A percentile compares a stretch with the other conserved stretches of the same genome.
Evolutionary conservation across 2,797 vertebrate species (phyloP).

Genomic region (Poecile montanus): DNA sequence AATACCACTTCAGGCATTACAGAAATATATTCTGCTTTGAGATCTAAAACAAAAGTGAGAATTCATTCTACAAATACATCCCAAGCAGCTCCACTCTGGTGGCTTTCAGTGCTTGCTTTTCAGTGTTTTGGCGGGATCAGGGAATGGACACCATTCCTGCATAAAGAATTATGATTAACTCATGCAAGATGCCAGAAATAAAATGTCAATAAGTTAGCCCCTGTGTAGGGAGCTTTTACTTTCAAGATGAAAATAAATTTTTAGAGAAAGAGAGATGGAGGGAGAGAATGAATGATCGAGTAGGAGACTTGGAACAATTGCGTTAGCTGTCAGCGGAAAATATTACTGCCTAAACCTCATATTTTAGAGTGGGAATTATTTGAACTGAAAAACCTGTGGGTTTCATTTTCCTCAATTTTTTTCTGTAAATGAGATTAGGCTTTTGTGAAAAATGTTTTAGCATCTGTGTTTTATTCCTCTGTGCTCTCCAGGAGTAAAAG

Average conservation of each 20-base stretch:
- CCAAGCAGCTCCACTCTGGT: not conserved
- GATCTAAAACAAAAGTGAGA: not conserved
- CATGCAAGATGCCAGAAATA: not conserved
- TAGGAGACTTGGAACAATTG: not conserved
- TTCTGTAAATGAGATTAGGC: not conserved
- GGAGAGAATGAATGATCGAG: not conserved
- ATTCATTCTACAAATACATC: not conserved
- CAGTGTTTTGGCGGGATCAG: not conserved
- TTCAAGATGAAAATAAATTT: not conserved
- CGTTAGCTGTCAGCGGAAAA: not conserved
- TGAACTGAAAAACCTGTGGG: not conserved
- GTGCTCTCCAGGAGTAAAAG: not conserved
- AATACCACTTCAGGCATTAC: not conserved
- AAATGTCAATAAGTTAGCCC: not conserved
- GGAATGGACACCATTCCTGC: not conserved
- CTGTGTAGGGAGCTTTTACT: not conserved
- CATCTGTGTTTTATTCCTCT: not conserved
- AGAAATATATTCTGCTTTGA: not conserved
- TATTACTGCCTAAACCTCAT: not conserved
- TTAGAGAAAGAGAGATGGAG: not conserved
- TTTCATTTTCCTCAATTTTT: not conserved
- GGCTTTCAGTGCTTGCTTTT: not conserved
- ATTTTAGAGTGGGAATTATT: not conserved
- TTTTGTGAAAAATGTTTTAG: not conserved
- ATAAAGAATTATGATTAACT: not conserved